A percentile compares a stretch with the other conserved stretches of the same genome.
phyloP scores from a whole-genome alignment of 2,888 invertebrate species.

The Minunthozetes semirufus region DNA sequence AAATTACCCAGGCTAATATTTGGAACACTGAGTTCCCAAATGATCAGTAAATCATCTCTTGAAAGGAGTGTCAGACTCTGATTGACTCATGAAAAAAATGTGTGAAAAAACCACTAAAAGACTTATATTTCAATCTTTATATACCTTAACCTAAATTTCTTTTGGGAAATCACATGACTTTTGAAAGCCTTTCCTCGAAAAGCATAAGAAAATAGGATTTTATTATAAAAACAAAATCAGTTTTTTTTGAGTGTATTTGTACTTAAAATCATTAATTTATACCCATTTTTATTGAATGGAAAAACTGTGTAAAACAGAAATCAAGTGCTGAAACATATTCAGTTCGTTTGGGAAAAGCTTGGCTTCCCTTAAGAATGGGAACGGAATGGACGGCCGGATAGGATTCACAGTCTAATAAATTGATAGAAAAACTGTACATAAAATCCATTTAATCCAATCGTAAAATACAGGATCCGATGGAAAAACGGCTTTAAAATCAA shows the following conservation, averaged over 20 bases:
- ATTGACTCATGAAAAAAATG: background rate
- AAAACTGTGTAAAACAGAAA: too few relatives aligned
- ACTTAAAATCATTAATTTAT: too few relatives aligned
- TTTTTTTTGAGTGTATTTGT: too few relatives aligned
- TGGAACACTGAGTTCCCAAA: background rate
- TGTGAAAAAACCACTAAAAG: background rate
- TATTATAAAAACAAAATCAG: too few relatives aligned
- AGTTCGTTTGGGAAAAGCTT: too few relatives aligned
- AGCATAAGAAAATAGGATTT: too few relatives aligned
- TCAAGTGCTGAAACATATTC: too few relatives aligned
- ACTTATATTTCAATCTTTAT: background rate
- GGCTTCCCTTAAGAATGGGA: too few relatives aligned
- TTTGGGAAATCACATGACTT: background rate
- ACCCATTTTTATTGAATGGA: too few relatives aligned
- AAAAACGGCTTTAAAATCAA: background rate
- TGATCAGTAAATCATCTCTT: constrained; percentile 4
- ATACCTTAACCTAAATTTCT: background rate
- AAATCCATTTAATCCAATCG: background rate
- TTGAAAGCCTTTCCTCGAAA: background rate
- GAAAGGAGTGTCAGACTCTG: background rate
- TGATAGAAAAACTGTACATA: too few relatives aligned
- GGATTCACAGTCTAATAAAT: constrained; percentile 9
- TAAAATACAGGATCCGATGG: background rate
- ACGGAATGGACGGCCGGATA: background rate
- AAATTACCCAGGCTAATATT: background rate